A percentile compares a stretch with the other conserved stretches of the same genome.
These are phyloP conservation scores for Arrhopalites spinosus DNA, from an alignment of 2,888 invertebrate genomes.

Conservation along the genomic window DNA sequence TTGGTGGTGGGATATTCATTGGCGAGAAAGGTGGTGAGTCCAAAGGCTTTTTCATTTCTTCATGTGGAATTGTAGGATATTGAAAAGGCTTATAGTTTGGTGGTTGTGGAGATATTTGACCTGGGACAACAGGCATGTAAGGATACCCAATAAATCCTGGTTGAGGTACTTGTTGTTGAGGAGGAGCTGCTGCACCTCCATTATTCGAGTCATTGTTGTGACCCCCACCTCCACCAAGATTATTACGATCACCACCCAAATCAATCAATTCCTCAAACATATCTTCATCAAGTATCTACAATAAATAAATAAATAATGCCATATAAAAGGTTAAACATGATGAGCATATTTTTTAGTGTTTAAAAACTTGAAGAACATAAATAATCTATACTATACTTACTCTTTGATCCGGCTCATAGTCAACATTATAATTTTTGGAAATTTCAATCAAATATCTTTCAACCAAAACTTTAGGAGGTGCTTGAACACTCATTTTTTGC, in stretches of 20 bases:
- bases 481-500: slow-evolving; percentile 90
- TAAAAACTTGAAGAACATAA: background rate
- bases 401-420: slow-evolving; percentile 93
- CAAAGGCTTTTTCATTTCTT: slow-evolving; percentile 33
- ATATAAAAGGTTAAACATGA: background rate
- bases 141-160: slow-evolving; percentile 83
- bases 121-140: slow-evolving; percentile 69
- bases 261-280: slow-evolving; percentile 21
- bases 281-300: slow-evolving; percentile 17
- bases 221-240: slow-evolving; percentile 60
- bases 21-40: slow-evolving; percentile 41
- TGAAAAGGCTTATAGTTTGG: slow-evolving; percentile 66
- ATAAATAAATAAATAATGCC: background rate
- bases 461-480: slow-evolving; percentile 91
- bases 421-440: slow-evolving; percentile 91
- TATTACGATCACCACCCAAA: slow-evolving; percentile 66
- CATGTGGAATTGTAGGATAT: slow-evolving; percentile 66
- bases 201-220: slow-evolving; percentile 46
- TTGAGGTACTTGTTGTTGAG: slow-evolving; percentile 33
- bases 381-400: slow-evolving; percentile 53
- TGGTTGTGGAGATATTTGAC: slow-evolving; percentile 58
- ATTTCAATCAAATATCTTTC: slow-evolving; percentile 96
- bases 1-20: slow-evolving; percentile 40
- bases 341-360: background rate
- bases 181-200: slow-evolving; percentile 58